phyloP scores from a whole-genome alignment of 2,113 vertebrate genomes.

The Marcusenius ussheri region DNA sequence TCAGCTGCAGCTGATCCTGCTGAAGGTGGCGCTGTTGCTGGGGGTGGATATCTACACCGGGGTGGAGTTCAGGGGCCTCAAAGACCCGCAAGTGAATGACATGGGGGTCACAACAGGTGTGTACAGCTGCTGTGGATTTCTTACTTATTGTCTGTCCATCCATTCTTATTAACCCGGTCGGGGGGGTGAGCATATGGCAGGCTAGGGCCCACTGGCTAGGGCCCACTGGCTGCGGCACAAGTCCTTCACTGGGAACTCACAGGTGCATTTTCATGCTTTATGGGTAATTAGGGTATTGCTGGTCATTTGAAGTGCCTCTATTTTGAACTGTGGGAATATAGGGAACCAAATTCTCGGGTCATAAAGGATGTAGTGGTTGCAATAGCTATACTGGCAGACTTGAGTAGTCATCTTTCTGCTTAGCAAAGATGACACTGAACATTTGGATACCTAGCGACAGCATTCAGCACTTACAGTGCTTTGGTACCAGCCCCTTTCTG shows the following conservation, averaged over 20 bases:
- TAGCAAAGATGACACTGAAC: not conserved
- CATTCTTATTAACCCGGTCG: not conserved
- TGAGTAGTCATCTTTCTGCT: not conserved
- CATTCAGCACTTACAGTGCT: not conserved
- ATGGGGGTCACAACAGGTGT: slow-evolving; percentile 47
- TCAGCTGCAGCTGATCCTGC: slow-evolving; percentile 82
- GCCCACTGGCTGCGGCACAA: not conserved
- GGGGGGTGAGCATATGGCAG: not conserved
- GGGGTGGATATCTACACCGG: slow-evolving; percentile 83
- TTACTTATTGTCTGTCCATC: not conserved
- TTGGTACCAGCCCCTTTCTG: not conserved
- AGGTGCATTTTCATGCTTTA: not conserved
- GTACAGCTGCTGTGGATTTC: not conserved
- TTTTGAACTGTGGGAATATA: not conserved
- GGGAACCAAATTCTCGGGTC: not conserved
- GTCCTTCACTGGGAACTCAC: not conserved
- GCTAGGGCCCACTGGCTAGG: not conserved
- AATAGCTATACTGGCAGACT: not conserved
- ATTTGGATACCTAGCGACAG: not conserved
- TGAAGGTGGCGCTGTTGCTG: slow-evolving; percentile 81
- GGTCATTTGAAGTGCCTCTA: not conserved
- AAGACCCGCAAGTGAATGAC: slow-evolving; percentile 53
- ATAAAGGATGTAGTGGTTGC: not conserved
- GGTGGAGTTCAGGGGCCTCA: slow-evolving; percentile 66
- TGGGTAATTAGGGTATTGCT: not conserved